These are phyloP conservation scores for Drosophila busckii DNA, from an alignment of 1,140 invertebrate genomes.

Conservation along the genomic window DNA sequence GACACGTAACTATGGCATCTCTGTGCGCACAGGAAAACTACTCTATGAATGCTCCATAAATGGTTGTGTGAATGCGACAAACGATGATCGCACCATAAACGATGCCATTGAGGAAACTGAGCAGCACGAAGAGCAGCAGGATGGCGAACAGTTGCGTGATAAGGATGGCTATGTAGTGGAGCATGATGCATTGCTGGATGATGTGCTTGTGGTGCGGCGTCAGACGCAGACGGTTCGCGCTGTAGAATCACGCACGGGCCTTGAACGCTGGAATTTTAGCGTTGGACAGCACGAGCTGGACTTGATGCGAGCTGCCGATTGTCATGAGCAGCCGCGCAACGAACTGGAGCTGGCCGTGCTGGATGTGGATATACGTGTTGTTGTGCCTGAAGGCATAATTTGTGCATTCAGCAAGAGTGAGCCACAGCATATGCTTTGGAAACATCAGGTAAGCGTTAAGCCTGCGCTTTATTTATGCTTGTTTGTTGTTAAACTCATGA, in stretches of 20 bases:
- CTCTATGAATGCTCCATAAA: constrained; percentile 88
- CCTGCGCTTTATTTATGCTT: no score
- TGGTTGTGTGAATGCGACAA: constrained; percentile 84
- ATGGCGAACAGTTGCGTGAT: constrained; percentile 37
- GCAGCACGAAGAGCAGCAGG: constrained; percentile 7
- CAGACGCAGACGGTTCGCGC: constrained; percentile 92
- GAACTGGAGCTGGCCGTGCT: constrained; percentile 73
- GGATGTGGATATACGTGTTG: constrained; percentile 83
- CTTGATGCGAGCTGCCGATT: constrained; percentile 80
- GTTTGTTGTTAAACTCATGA: neutral
- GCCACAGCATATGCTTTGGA: constrained; percentile 83
- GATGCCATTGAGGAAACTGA: constrained; percentile 28
- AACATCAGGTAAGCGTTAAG: constrained; percentile 83
- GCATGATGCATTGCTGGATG: constrained; percentile 79
- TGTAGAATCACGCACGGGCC: constrained; percentile 88
- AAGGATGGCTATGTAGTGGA: constrained; percentile 55
- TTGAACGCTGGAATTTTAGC: constrained; percentile 97
- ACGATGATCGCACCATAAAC: constrained; percentile 55
- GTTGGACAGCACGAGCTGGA: constrained; percentile 92
- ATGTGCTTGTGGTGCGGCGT: constrained; percentile 88
- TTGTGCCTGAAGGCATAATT: constrained; percentile 88
- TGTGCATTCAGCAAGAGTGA: constrained; percentile 82
- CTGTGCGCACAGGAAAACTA: constrained; percentile 86
- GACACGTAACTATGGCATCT: constrained; percentile 85
- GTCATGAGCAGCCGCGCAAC: constrained; percentile 78